Evolutionary conservation across 1,140 invertebrate genomes (phyloP), one percentile per base, ranked within the genome.

Genomic region (Pachypeltis micranthus): DNA sequence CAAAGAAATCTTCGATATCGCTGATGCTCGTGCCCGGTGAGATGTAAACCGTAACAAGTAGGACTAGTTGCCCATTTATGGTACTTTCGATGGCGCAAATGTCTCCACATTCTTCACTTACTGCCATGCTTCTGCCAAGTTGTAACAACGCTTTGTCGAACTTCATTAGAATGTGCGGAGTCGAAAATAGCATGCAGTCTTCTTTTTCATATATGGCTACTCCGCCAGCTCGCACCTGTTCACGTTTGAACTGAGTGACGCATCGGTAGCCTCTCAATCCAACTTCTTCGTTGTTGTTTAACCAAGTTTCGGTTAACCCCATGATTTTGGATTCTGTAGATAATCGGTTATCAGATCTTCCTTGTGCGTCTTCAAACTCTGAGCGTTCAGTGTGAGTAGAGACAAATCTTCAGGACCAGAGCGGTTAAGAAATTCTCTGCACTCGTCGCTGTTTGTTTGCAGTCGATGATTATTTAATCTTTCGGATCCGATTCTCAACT

Each of bases 261-360:
- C 47, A 51, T 51, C 47, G 47, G 21, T 51, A 51, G 47, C 47
- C 47, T 21, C 47, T 51, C 21, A 51, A 51, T 51, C 47, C 47
- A 51, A 51, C 47, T 51, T 51, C 47, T 14, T 51, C 47, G 47
- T 51, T 14, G 47, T 51, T 51, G 21, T 51, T 51, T 21, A 51
- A 21, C 47, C 47, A 21, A 51, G 21, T 51, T 51, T 51, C 47
- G 21, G 47, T 51, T 51, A 51, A 21, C 21, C 12, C 47, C 47
- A 51, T 21, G 21, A 51, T 14, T 51, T 51, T 51, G 47, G 47
- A 51, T 51, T 51, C 47, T 21, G 47, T 51, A 51, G 47, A 51
- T 39, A 39, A 39, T 39, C 31, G 31, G 31, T 39, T 39, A 39
- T 39, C 31, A 39, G 31, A 39, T 39, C 31, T 39, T 39, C 31